phyloP scores from a whole-genome alignment of 2,888 invertebrate genomes.

The Nemotelus pantherinus region DNA sequence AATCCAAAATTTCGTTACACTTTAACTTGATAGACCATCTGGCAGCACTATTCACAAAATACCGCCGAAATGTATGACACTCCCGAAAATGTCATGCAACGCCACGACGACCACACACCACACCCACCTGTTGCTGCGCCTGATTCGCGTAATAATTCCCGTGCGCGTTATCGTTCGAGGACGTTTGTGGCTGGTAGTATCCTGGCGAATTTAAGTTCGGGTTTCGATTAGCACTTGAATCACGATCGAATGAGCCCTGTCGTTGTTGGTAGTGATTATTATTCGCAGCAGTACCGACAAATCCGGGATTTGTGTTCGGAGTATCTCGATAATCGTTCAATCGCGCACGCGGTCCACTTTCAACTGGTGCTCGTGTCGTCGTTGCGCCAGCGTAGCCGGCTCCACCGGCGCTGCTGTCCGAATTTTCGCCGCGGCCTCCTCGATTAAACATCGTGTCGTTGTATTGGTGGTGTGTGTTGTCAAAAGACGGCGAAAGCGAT shows the following conservation, averaged over 20 bases:
- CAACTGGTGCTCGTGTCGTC: slow-evolving; percentile 56
- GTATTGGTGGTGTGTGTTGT: slow-evolving; percentile 8
- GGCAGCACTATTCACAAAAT: slow-evolving; percentile 2
- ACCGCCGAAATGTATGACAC: background rate
- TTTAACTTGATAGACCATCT: background rate
- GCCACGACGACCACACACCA: background rate
- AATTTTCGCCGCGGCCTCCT: slow-evolving; percentile 55
- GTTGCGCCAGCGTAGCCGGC: slow-evolving; percentile 29
- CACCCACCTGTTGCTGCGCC: slow-evolving; percentile 47
- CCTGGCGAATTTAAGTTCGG: slow-evolving; percentile 42
- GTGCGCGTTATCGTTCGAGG: slow-evolving; percentile 11
- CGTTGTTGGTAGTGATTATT: slow-evolving; percentile 1
- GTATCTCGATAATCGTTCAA: slow-evolving; percentile 54
- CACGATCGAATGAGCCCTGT: slow-evolving; percentile 18
- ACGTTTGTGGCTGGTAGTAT: slow-evolving; percentile 40
- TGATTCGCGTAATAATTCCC: slow-evolving; percentile 48
- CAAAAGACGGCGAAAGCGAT: background rate
- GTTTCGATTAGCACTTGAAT: slow-evolving; percentile 42
- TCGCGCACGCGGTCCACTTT: slow-evolving; percentile 63
- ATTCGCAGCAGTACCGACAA: slow-evolving; percentile 29
- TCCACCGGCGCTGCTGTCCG: slow-evolving; percentile 43
- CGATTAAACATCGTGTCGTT: slow-evolving; percentile 41
- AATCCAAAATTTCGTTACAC: background rate
- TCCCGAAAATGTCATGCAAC: background rate
- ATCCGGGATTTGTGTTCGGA: slow-evolving; percentile 40